Percentiles rank a stretch among this genome's conserved stretches.
phyloP scores from a whole-genome alignment of 2,113 vertebrate genomes.

The Anhinga rufa region DNA sequence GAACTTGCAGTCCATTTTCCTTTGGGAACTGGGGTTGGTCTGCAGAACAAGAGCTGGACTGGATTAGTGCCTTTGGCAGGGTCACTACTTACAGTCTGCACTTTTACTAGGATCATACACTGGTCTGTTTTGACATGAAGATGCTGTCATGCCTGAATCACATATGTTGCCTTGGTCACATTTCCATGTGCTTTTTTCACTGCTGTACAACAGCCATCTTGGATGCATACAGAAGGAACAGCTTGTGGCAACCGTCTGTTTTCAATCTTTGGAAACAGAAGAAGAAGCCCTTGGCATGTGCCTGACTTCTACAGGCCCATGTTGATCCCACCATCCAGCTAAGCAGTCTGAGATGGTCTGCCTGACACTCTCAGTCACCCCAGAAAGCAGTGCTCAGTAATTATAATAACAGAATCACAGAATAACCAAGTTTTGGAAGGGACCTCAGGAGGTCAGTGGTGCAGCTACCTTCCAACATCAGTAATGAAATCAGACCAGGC shows the following conservation, averaged over 20 bases:
- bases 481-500: not conserved
- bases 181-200: not conserved
- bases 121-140: not conserved
- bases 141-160: not conserved
- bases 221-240: not conserved
- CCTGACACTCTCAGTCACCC: not conserved
- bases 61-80: not conserved
- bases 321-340: not conserved
- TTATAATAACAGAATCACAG: not conserved
- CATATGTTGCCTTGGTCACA: not conserved
- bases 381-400: not conserved
- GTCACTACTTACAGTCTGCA: not conserved
- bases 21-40: not conserved
- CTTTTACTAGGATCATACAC: not conserved
- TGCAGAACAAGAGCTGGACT: not conserved
- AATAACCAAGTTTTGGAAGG: not conserved
- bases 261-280: not conserved
- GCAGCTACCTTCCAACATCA: not conserved
- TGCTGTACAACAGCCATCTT: not conserved
- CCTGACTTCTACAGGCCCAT: not conserved
- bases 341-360: not conserved
- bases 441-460: not conserved
- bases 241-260: not conserved
- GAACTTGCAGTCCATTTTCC: not conserved
- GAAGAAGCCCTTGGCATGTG: not conserved